Evolutionary conservation across 2,888 invertebrate species (phyloP).

Genomic region (Volucella inanis): DNA sequence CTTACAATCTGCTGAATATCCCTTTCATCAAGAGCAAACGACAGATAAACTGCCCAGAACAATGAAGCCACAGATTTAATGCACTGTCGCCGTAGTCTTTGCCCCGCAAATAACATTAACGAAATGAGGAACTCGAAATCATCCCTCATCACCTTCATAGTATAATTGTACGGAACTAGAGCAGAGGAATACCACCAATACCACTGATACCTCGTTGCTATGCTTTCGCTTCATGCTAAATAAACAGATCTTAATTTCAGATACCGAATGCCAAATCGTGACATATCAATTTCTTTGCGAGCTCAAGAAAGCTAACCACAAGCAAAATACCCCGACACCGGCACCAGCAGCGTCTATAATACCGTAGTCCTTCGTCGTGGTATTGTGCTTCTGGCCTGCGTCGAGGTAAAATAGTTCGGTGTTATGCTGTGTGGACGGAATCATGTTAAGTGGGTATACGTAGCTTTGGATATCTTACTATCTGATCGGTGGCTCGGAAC

Average conservation of each 20-base stretch:
- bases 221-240: constrained; percentile 71
- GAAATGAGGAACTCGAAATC: constrained; percentile 64
- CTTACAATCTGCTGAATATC: constrained; percentile 71
- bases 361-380: background rate
- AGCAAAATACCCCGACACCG: background rate
- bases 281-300: constrained; percentile 73
- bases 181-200: no score
- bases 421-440: constrained; percentile 44
- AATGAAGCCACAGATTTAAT: constrained; percentile 65
- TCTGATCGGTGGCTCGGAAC: constrained; percentile 64
- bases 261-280: constrained; percentile 73
- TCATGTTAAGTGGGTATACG: constrained; percentile 66
- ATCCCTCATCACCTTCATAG: background rate
- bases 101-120: constrained; percentile 62
- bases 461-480: constrained; percentile 63
- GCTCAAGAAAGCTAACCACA: constrained; percentile 51
- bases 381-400: constrained; percentile 31
- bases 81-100: constrained; percentile 49
- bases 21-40: constrained; percentile 49
- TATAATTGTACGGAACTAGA: no score
- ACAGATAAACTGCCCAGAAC: constrained; percentile 61
- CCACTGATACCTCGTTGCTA: constrained; percentile 40
- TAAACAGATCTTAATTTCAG: constrained; percentile 75
- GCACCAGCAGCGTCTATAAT: no score
- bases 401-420: constrained; percentile 44